Conservation (phyloP, 1,140 invertebrate species). For the Aradophagus sp. region DNA sequence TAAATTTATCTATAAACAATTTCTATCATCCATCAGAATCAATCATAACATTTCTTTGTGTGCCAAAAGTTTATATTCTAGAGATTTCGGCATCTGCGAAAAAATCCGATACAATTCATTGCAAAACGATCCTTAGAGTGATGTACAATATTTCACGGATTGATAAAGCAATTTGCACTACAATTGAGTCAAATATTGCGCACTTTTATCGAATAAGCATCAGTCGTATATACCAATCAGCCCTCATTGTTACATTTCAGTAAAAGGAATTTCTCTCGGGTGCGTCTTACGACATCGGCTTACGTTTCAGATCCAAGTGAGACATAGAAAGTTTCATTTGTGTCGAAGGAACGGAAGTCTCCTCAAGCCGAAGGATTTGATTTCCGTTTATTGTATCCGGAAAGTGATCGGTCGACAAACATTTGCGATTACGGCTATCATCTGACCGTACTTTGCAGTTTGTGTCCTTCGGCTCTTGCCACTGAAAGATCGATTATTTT, state of each 20-base stretch:
- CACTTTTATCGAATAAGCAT: constrained; percentile 45
- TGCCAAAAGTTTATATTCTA: no score
- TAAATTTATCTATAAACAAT: no score
- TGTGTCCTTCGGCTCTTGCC: no score
- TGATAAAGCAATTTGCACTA: constrained; percentile 37
- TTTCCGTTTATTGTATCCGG: constrained; percentile 44
- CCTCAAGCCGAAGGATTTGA: constrained; percentile 19
- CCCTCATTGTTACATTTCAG: constrained; percentile 54
- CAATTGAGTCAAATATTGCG: constrained; percentile 29
- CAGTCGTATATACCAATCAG: constrained; percentile 36
- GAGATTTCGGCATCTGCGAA: no score
- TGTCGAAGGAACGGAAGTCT: constrained; percentile 43
- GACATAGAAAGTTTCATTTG: constrained; percentile 56
- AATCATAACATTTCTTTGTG: no score
- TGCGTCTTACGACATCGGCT: constrained; percentile 46
- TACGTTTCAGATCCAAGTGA: constrained; percentile 52
- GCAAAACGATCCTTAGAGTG: constrained; percentile 13
- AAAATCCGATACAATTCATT: background rate
- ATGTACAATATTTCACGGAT: constrained; percentile 10
- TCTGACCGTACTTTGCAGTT: no score
- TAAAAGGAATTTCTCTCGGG: constrained; percentile 49
- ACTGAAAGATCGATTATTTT: no score
- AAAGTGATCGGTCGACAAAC: constrained; percentile 8
- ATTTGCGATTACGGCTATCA: background rate
- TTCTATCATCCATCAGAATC: no score